Conservation (phyloP, 2,113 vertebrate genomes). For the Hylia prasina region DNA sequence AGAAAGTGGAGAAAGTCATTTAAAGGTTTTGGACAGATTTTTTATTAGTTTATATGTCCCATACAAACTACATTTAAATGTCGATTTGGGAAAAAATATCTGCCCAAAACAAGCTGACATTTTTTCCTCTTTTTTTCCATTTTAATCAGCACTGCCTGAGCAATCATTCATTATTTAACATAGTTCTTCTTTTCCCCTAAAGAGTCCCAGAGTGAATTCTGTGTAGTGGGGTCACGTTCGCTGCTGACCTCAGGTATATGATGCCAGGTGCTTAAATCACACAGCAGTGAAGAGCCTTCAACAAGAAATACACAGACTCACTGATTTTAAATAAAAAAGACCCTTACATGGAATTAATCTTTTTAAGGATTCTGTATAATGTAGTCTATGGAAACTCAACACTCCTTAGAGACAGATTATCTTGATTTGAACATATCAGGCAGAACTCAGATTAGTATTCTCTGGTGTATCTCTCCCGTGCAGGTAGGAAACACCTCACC, state of each 20-base stretch:
- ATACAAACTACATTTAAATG: background rate
- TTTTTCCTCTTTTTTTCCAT: background rate
- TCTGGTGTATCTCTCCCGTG: background rate
- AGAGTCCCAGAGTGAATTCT: background rate
- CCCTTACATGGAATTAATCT: background rate
- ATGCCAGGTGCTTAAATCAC: background rate
- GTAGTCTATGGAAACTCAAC: background rate
- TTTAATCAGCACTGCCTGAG: background rate
- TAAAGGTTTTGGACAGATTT: slow-evolving; percentile 11
- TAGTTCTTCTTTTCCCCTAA: background rate
- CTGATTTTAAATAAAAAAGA: background rate
- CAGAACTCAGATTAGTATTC: background rate
- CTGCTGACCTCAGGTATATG: background rate
- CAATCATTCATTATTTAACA: background rate
- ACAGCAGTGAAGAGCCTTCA: background rate
- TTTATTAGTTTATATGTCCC: background rate
- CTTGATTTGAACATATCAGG: background rate
- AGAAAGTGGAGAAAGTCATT: slow-evolving; percentile 19
- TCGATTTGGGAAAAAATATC: background rate
- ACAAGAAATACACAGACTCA: background rate
- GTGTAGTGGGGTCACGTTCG: background rate
- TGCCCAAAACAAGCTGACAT: background rate
- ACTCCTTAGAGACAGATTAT: background rate
- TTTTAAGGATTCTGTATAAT: background rate
- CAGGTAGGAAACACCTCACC: background rate